Percentiles rank a stretch among this genome's conserved stretches.
Evolutionary conservation across 2,888 invertebrate genomes (phyloP).

Genomic region (Phorcus lineatus): DNA sequence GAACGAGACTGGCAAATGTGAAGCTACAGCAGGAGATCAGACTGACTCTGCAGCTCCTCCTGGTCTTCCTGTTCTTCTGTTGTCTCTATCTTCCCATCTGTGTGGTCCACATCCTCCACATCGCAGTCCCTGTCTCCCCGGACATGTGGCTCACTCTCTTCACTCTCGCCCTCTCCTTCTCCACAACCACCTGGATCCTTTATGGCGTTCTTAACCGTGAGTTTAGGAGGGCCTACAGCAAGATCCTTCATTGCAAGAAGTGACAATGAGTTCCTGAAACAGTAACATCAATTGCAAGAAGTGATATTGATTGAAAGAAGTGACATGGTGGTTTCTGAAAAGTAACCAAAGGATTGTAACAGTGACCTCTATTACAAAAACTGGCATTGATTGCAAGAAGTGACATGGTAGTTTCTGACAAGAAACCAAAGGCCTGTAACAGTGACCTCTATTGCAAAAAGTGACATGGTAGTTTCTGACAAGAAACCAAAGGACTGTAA

Average conservation of each 20-base stretch:
- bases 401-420: too few relatives aligned
- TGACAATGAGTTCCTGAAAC: too few relatives aligned
- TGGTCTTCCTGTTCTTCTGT: slow-evolving; percentile 32
- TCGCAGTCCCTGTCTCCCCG: neutral
- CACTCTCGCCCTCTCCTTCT: slow-evolving; percentile 32
- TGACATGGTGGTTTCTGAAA: too few relatives aligned
- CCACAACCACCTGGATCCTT: slow-evolving; percentile 32
- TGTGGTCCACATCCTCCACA: slow-evolving; percentile 26
- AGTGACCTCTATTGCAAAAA: too few relatives aligned
- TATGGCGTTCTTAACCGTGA: slow-evolving; percentile 31
- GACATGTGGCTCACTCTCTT: slow-evolving; percentile 31
- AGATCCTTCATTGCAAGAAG: slow-evolving; percentile 18
- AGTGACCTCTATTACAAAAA: too few relatives aligned
- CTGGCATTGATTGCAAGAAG: too few relatives aligned
- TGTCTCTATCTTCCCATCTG: slow-evolving; percentile 31
- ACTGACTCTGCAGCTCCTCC: slow-evolving; percentile 30
- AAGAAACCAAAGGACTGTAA: too few relatives aligned
- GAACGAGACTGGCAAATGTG: neutral
- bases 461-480: too few relatives aligned
- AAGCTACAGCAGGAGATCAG: slow-evolving; percentile 23
- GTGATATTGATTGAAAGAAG: too few relatives aligned
- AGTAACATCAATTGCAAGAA: too few relatives aligned
- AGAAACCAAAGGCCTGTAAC: too few relatives aligned
- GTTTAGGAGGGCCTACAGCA: slow-evolving; percentile 24
- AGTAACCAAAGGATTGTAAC: too few relatives aligned